Base-by-base conservation (phyloP, 2,888 invertebrate genomes). In the Mythimna loreyi region DNA sequence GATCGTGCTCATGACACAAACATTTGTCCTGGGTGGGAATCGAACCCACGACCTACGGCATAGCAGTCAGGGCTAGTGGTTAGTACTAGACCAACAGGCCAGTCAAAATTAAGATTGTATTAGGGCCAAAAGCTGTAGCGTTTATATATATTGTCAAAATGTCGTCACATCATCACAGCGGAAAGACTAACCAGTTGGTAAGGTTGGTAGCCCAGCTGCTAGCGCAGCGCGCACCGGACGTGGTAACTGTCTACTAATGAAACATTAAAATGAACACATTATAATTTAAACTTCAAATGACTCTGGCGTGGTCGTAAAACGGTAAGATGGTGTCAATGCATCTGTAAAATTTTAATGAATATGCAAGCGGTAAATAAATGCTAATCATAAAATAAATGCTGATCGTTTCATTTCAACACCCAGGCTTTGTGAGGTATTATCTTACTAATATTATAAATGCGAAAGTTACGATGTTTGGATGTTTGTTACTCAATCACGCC, bases 361-460 rank as follows among this genome's bases (percentile, higher is more conserved):
- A 72, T 43, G 58, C 16, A 25, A 49, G n/a, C 40, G 43, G 43
- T 25, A 63, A 30, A 19, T 64, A 49, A 58, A 55, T 55, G 45
- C 19, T 21, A 25, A 36, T 21, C 43, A 64, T 55, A 7, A 72
- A 47, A 40, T 59, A 50, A 50, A 8, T 28, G 52, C 1, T 25
- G n/a, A 33, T 47, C n/a, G 25, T 23, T 40, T 28, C 25, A 36
- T 55, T 11, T 21, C 23, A 1, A 1, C 7, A 25, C 21, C 30
- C 23, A 40, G 28, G 30, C 1, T 11, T 40, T 30, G 16, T n/a
- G 23, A 2, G 30, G 13, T 21, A 33, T 21, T 9, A 33, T 43
- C 8, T n/a, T n/a, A n/a, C n/a, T n/a, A n/a, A n/a, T n/a, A n/a
- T n/a, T n/a, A n/a, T n/a, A n/a, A n/a, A n/a, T n/a, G n/a, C n/a